Conservation (phyloP, 2,797 vertebrate genomes). For the Miopithecus talapoin region DNA sequence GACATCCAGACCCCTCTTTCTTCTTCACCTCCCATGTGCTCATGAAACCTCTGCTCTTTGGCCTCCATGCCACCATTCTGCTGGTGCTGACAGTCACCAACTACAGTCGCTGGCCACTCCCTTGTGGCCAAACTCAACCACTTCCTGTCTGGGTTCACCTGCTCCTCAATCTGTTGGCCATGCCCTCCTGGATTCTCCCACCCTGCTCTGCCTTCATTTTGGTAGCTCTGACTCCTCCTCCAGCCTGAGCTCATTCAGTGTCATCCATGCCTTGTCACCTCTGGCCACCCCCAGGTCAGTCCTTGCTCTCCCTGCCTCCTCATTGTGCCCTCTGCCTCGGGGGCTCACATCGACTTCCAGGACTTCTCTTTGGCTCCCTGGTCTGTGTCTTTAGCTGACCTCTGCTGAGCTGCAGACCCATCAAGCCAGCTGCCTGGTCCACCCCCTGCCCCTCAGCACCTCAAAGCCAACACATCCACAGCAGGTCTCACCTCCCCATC, state of each 20-base stretch:
- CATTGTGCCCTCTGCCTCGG: neutral
- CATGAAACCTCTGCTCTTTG: neutral
- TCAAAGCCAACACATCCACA: neutral
- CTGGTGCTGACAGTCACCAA: neutral
- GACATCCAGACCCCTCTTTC: neutral
- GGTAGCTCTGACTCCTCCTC: neutral
- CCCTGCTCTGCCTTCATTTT: neutral
- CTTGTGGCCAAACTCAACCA: neutral
- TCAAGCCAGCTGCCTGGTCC: accelerated
- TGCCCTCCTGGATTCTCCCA: neutral
- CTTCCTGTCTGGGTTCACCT: neutral
- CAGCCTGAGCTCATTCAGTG: neutral
- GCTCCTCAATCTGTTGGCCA: neutral
- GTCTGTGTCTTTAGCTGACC: neutral
- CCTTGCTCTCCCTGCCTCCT: neutral
- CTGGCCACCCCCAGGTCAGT: neutral
- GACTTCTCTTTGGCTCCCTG: neutral
- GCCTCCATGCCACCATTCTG: neutral
- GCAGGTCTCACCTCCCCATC: neutral
- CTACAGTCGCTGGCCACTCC: neutral
- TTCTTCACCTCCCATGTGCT: neutral
- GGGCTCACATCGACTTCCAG: neutral
- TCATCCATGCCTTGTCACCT: neutral
- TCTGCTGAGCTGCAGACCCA: neutral
- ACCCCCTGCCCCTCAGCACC: neutral